Percentiles rank a stretch among this genome's conserved stretches.
Evolutionary conservation across 2,797 vertebrate genomes (phyloP).

Genomic region (Sebastes iracundus): DNA sequence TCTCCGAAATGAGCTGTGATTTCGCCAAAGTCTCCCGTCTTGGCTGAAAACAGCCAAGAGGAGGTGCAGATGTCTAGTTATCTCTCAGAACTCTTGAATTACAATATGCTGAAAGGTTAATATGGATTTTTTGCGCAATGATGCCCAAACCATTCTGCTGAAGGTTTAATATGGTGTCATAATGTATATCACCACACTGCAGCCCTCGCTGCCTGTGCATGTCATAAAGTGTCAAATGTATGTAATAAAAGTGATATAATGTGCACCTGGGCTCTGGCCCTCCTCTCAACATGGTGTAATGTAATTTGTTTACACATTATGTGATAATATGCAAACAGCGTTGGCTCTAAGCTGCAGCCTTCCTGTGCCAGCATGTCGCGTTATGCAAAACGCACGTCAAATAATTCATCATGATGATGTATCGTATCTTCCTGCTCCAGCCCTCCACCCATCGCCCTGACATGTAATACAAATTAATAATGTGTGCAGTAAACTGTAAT

Average conservation of each 20-base stretch:
- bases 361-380: conserved; percentile 37
- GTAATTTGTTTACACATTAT: conserved; percentile 58
- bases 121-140: no score
- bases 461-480: conserved; percentile 51
- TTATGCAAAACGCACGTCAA: conserved; percentile 64
- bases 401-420: conserved; percentile 62
- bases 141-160: no score
- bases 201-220: conserved; percentile 1
- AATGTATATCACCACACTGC: conserved; percentile 12
- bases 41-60: no score
- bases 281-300: conserved; percentile 40
- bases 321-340: conserved; percentile 56
- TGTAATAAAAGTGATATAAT: conserved; percentile 57
- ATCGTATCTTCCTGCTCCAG: conserved; percentile 41
- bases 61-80: no score
- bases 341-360: conserved; percentile 50
- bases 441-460: conserved; percentile 30
- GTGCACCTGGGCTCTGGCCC: conserved; percentile 25
- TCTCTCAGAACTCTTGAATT: no score
- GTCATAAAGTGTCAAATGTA: conserved; percentile 42
- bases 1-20: no score
- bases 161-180: conserved; percentile 1
- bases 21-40: no score
- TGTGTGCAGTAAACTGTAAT: conserved; percentile 17
- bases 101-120: no score